A percentile compares a stretch with the other conserved stretches of the same genome.
These are phyloP conservation scores for Apodemia mormo DNA, from an alignment of 2,888 invertebrate species.

Conservation along the genomic window DNA sequence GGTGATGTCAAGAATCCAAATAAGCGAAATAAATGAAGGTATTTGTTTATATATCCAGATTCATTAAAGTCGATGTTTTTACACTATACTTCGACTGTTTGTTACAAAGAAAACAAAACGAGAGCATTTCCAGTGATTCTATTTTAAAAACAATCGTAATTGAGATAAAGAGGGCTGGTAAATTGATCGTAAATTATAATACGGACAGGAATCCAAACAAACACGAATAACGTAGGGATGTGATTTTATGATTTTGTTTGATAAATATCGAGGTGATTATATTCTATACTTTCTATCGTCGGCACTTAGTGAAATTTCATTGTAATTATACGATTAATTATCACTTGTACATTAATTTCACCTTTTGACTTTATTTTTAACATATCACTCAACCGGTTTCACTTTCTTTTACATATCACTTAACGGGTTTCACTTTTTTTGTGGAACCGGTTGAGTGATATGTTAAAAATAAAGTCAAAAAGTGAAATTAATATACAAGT, in stretches of 20 bases:
- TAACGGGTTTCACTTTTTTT: too few relatives aligned
- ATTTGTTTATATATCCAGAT: background rate
- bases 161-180: slow-evolving; percentile 2
- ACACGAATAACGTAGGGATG: background rate
- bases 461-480: too few relatives aligned
- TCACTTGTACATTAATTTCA: too few relatives aligned
- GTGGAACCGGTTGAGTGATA: too few relatives aligned
- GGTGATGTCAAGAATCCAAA: too few relatives aligned
- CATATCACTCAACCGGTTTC: too few relatives aligned
- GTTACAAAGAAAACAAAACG: background rate
- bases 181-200: slow-evolving; percentile 4
- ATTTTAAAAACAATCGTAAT: slow-evolving; percentile 3
- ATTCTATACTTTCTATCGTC: too few relatives aligned
- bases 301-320: too few relatives aligned
- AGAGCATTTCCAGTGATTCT: background rate
- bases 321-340: too few relatives aligned
- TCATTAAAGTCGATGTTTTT: background rate
- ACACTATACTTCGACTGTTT: background rate
- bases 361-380: too few relatives aligned
- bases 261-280: background rate
- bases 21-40: background rate
- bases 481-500: too few relatives aligned
- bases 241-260: background rate
- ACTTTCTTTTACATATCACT: too few relatives aligned
- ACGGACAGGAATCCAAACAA: slow-evolving; percentile 11